Conservation (phyloP, 2,797 vertebrate genomes). For the Enoplosus armatus region DNA sequence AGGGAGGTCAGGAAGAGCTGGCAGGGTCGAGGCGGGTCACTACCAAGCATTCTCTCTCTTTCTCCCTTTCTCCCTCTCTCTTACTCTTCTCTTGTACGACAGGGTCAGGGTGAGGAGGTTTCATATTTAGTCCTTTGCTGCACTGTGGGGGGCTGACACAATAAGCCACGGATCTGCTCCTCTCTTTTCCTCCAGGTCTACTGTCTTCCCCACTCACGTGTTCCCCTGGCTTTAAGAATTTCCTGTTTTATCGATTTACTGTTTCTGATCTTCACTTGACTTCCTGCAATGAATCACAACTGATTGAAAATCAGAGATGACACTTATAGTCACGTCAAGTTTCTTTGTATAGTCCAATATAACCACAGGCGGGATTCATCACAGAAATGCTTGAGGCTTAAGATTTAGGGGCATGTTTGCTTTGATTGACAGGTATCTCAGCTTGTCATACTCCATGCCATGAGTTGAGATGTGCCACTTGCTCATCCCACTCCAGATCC, state of each 20-base stretch:
- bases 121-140: conserved; percentile 79
- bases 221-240: background rate
- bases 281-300: background rate
- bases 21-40: conserved; percentile 88
- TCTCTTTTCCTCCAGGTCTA: conserved; percentile 16
- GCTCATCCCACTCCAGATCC: background rate
- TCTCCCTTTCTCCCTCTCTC: conserved; percentile 47
- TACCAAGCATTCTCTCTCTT: conserved; percentile 81
- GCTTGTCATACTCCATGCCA: too few relatives aligned
- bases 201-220: conserved; percentile 41
- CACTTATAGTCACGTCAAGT: background rate
- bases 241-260: conserved; percentile 4
- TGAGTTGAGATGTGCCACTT: background rate
- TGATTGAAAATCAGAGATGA: background rate
- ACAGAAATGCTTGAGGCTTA: background rate
- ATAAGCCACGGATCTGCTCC: conserved; percentile 43
- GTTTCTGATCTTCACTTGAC: background rate
- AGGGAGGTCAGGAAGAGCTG: conserved; percentile 89
- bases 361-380: too few relatives aligned
- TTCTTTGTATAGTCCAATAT: background rate
- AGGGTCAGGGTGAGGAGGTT: conserved; percentile 81
- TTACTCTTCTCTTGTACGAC: conserved; percentile 66
- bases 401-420: background rate
- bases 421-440: background rate
- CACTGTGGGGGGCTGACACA: conserved; percentile 67